Percentiles rank a stretch among this genome's conserved stretches.
These are phyloP conservation scores for Leptopilina myrica DNA, from an alignment of 2,888 invertebrate genomes.

Conservation along the genomic window DNA sequence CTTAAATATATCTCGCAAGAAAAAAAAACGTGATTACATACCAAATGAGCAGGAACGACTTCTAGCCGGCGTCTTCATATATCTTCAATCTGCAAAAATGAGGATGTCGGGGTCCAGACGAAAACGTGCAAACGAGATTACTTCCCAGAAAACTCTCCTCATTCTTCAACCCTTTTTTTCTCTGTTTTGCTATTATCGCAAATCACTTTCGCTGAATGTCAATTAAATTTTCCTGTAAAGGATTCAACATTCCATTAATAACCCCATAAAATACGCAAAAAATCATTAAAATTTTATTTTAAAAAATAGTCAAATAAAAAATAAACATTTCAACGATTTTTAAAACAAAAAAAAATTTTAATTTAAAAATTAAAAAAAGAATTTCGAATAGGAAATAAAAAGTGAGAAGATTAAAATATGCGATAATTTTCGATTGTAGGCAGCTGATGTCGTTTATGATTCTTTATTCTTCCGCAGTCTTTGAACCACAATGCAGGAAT, in stretches of 20 bases:
- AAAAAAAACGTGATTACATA: conserved; percentile 21
- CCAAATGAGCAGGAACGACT: conserved; percentile 46
- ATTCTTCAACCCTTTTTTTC: conserved; percentile 41
- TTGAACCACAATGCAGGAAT: conserved; percentile 48
- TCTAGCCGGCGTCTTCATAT: conserved; percentile 61
- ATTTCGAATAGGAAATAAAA: not conserved
- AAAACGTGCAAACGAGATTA: conserved; percentile 63
- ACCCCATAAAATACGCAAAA: not conserved
- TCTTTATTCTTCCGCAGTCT: conserved; percentile 49
- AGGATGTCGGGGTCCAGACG: conserved; percentile 57
- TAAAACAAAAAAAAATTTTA: not conserved
- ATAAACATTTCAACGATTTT: too few species aligned
- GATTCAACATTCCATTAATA: not conserved
- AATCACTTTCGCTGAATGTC: conserved; percentile 65
- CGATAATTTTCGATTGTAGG: conserved; percentile 47
- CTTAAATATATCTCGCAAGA: not conserved
- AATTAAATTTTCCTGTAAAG: conserved; percentile 62
- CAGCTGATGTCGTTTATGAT: conserved; percentile 49
- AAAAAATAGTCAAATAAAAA: too few species aligned
- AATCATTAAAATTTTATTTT: too few species aligned
- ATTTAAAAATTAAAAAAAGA: not conserved
- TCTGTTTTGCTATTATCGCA: conserved; percentile 54
- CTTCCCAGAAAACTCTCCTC: conserved; percentile 65
- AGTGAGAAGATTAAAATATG: conserved; percentile 11
- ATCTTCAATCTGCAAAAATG: conserved; percentile 64